Evolutionary conservation across 1,140 invertebrate species (phyloP), one percentile per base, ranked within the genome.

Genomic region (Caerostris extrusa): DNA sequence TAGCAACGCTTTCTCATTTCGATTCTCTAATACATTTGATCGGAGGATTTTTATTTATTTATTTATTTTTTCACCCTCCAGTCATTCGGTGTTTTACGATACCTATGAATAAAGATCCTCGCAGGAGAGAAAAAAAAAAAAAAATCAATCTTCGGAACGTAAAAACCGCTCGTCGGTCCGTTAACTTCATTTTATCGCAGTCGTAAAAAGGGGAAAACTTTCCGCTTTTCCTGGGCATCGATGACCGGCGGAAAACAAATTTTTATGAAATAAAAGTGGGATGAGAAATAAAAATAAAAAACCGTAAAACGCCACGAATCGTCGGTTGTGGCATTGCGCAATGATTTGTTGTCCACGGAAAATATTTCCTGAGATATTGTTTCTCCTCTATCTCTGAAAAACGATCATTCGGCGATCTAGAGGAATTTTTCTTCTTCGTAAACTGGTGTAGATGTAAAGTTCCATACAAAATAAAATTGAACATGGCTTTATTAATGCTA

Each of bases 131-230:
- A 64, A 64, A 64, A 71, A 90, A 64, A 64, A 64, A 64, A 71
- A 90, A 90, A 90, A 90, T 90, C 87, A 90, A 90, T 90, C 64
- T 90, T 56, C 55, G 87, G 50, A 90, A 71, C 87, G 87, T 90
- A 90, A 90, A 90, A 90, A 90, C 82, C 87, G 67, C 71, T 90
- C 87, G 67, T 7, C 55, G 87, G 64, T n/a, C 87, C 87, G 87
- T 90, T 90, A 90, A 90, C 87, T 90, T 90, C 87, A 90, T 90
- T 90, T 90, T 90, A 90, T 90, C 87, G 87, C n/a, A 64, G 87
- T 90, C 87, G 87, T 90, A 90, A 90, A 90, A 90, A 19, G 7
- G 50, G 34, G 56, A 69, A 71, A 85, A 57, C 17, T 85, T 58
- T 56, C 57, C 82, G 56, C 71, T 77, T 77, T 77, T 77, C 34